Conservation (phyloP, 2,888 invertebrate genomes). For the Erynnis tages region DNA sequence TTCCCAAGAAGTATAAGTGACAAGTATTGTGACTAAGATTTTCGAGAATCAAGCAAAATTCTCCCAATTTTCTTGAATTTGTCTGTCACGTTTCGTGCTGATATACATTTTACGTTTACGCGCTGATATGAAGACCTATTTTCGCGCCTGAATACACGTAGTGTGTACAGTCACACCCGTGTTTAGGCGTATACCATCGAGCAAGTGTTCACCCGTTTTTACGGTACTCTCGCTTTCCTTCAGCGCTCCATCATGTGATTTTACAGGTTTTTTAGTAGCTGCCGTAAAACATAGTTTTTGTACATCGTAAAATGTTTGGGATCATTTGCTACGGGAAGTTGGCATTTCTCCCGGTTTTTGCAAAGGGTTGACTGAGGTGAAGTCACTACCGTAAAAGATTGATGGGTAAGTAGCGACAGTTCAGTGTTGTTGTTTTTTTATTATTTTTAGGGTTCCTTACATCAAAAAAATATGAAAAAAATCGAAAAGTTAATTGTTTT, state of each 20-base stretch:
- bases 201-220: slow-evolving; percentile 15
- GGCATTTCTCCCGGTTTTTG: neutral
- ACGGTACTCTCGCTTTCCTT: slow-evolving; percentile 11
- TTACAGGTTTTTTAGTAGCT: slow-evolving; percentile 24
- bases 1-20: no score
- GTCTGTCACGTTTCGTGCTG: no score
- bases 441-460: no score
- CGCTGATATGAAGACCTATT: no score
- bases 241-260: slow-evolving; percentile 17
- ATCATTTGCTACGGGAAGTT: slow-evolving; percentile 17
- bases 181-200: neutral
- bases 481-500: no score
- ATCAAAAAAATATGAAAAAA: no score
- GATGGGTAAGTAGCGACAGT: slow-evolving; percentile 10
- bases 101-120: no score
- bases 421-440: neutral
- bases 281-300: slow-evolving; percentile 21
- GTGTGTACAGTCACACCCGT: no score
- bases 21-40: no score
- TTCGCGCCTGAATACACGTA: no score
- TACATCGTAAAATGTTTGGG: slow-evolving; percentile 24
- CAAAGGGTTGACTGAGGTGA: slow-evolving; percentile 17
- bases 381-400: slow-evolving; percentile 14
- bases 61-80: no score
- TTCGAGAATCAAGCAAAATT: no score